Percentiles rank a stretch among this genome's conserved stretches.
Evolutionary conservation across 64 coral and sea anemone genomes (phyloP).

Genomic region (Actinia equina): DNA sequence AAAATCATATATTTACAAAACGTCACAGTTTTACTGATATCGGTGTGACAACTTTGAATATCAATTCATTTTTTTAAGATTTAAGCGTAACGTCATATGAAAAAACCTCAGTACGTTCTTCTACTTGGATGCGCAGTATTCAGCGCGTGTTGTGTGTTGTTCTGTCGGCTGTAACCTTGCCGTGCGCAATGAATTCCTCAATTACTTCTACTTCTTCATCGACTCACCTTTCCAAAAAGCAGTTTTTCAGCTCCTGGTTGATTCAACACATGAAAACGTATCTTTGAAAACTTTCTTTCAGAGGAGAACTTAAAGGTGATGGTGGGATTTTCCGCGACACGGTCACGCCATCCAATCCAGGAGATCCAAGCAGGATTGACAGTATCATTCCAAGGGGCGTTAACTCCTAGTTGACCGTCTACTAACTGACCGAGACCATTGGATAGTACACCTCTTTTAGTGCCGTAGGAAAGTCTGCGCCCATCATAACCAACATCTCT

Average conservation of each 20-base stretch:
- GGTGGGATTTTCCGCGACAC: constrained; percentile 42
- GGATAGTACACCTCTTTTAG: constrained; percentile 59
- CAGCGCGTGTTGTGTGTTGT: too few relatives aligned
- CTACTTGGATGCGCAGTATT: too few relatives aligned
- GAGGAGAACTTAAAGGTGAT: constrained; percentile 75
- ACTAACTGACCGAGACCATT: constrained; percentile 75
- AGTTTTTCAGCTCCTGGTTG: constrained; percentile 71
- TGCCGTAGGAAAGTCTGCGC: constrained; percentile 43
- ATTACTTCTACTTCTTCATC: too few relatives aligned
- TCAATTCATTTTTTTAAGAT: too few relatives aligned
- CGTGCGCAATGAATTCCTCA: too few relatives aligned
- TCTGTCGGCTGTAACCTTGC: too few relatives aligned
- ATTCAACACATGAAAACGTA: constrained; percentile 75
- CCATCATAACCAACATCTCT: constrained; percentile 86
- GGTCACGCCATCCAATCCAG: constrained; percentile 84
- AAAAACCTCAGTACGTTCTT: too few relatives aligned
- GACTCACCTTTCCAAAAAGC: constrained; percentile 60
- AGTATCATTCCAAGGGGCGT: constrained; percentile 73
- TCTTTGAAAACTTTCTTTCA: constrained; percentile 48
- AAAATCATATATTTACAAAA: too few relatives aligned
- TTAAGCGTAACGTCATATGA: too few relatives aligned
- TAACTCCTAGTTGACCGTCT: constrained; percentile 60
- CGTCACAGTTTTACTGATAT: too few relatives aligned
- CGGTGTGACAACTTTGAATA: too few relatives aligned
- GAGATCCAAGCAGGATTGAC: constrained; percentile 57